phyloP scores from a whole-genome alignment of 2,113 vertebrate species.

The Mesembrinibis cayennensis region DNA sequence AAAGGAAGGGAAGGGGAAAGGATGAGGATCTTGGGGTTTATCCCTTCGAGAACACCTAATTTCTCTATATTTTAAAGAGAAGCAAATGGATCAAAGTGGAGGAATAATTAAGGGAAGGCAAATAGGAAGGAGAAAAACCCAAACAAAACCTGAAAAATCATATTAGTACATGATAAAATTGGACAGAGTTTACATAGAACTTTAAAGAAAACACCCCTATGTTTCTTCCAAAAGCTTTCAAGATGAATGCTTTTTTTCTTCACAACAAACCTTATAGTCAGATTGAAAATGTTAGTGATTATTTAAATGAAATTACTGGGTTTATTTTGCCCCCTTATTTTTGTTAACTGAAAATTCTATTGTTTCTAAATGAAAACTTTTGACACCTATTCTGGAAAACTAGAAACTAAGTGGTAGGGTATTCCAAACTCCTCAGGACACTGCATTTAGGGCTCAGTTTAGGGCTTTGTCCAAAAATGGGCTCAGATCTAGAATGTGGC shows the following conservation, averaged over 20 bases:
- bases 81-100: neutral
- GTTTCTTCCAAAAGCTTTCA: neutral
- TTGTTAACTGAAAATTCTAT: neutral
- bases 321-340: neutral
- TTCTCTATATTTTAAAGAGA: neutral
- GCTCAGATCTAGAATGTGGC: neutral
- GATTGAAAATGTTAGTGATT: neutral
- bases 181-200: neutral
- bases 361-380: neutral
- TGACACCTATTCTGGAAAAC: neutral
- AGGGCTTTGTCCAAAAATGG: neutral
- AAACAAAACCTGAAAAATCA: neutral
- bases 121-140: neutral
- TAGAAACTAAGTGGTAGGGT: neutral
- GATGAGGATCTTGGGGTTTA: neutral
- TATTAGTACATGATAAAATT: neutral
- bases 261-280: neutral
- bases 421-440: neutral
- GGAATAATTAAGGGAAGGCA: neutral
- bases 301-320: neutral
- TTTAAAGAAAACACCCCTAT: neutral
- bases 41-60: neutral
- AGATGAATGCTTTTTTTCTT: neutral
- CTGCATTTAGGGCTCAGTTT: neutral
- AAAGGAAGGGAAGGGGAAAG: neutral